Base-by-base conservation (phyloP, 2,888 invertebrate species). In the Eristalis pertinax region DNA sequence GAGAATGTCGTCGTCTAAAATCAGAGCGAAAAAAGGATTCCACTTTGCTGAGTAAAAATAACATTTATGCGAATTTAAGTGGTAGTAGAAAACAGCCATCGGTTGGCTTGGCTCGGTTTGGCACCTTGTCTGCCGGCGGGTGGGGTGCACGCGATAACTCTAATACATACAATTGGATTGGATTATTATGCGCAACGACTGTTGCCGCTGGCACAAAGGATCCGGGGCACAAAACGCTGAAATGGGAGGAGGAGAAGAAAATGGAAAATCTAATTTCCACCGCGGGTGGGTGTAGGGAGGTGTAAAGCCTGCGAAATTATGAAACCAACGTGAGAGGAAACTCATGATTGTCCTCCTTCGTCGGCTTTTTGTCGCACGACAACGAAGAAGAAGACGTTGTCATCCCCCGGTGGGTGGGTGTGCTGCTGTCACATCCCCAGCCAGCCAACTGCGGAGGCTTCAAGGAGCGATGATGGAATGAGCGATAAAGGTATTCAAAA, bases 41-140 rank as follows among this genome's bases (percentile, higher is more conserved):
- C 73, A 77, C 64, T 69, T 60, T 68, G 69, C 22, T 38, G 60
- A 84, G 77, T 85, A 81, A 85, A 69, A 77, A 77, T 85, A 77
- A 77, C 77, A 85, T 82, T 82, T 85, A 85, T 85, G 77, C 38
- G 85, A 85, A 50, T 82, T 85, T 81, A 82, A 85, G 82, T 85
- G 73, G 73, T 72, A 81, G 76, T 85, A 81, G 73, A n/a, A 13
- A 67, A 64, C 63, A 69, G 64, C 43, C 72, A 80, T 63, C 58
- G 76, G 13, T 38, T 38, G 19, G 50, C 73, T 82, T 85, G 63
- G 68, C 63, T 1, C 10, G n/a, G 43, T 73, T 85, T 81, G 56
- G 63, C 63, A 75, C 73, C 75, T 75, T 41, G 72, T 68, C 67
- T 73, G 32, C 24, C 65, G 11, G 19, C 13, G 38, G 50, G 10